Base-by-base conservation (phyloP, 2,113 vertebrate genomes). In the Neodon shergylaensis region DNA sequence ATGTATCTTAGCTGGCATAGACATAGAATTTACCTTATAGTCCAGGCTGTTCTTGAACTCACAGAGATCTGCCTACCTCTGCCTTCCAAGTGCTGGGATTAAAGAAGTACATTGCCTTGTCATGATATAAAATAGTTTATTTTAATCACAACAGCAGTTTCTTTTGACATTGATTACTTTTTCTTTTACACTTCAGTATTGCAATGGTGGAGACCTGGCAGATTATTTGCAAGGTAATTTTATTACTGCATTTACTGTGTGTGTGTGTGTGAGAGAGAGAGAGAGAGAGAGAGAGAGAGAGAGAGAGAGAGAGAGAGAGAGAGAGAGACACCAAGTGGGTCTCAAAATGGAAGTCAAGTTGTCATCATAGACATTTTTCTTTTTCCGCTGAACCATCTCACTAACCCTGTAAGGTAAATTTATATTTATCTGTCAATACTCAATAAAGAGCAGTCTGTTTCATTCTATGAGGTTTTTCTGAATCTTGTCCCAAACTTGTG, bases 171-270 rank as follows among this genome's bases (percentile, higher is more conserved):
- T 98, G 91, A 98, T 90, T 95, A 63, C 66, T 70, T 95, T 97
- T 92, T 96, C 24, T 98, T 98, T 98, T 95, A 94, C 96, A 81
- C 94, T 39, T 95, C 98, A 99, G 99, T 99, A 99, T 98, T 99
- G 99, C 99, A 99, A 99, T 90, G 99, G 99, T 97, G 99, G 99
- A 54, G 99, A 99, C 98, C 98, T 99, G 95, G 99, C 99, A n/a
- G 99, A 99, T 98, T 99, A 99, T 98, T 99, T 99, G 97, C 99
- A 99, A 99, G 99, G 99, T 99, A 99, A 99, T 49, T 96, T 86
- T 95, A 47, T 66, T 85, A 21, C 42, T 85, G 11, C 8, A 66
- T 44, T 85, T 66, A 77, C 8, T 31, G 5, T 61, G n/a, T 83
- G 79, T 58, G 78, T 58, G 36, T 82, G 36, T 82, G 36, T 61